phyloP scores from a whole-genome alignment of 2,888 invertebrate genomes.

The Netelia melanura region DNA sequence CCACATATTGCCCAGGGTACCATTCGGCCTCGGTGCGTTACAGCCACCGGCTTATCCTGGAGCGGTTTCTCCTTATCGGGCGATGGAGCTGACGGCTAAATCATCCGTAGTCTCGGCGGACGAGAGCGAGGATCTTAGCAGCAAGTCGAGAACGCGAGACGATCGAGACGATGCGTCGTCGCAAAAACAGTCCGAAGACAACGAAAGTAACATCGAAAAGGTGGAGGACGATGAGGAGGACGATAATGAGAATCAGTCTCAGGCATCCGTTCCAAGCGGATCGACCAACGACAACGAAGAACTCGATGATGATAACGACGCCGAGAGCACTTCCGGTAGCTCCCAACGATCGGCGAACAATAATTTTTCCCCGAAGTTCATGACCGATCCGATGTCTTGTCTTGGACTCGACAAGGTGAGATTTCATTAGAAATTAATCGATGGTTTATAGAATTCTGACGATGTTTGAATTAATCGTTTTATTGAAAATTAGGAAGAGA shows the following conservation, averaged over 20 bases:
- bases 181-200: slow-evolving; percentile 71
- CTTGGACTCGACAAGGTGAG: slow-evolving; percentile 81
- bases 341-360: slow-evolving; percentile 80
- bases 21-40: slow-evolving; percentile 80
- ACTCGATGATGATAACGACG: slow-evolving; percentile 79
- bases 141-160: slow-evolving; percentile 60
- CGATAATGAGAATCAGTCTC: slow-evolving; percentile 77
- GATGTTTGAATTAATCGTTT: neutral
- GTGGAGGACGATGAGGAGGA: slow-evolving; percentile 70
- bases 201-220: slow-evolving; percentile 80
- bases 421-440: neutral
- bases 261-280: slow-evolving; percentile 74
- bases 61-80: slow-evolving; percentile 76
- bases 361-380: slow-evolving; percentile 77
- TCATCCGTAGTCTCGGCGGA: slow-evolving; percentile 57
- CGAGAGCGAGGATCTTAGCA: slow-evolving; percentile 61
- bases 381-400: slow-evolving; percentile 79
- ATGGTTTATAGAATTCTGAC: neutral
- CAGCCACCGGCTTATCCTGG: slow-evolving; percentile 74
- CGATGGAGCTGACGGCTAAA: slow-evolving; percentile 80
- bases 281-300: slow-evolving; percentile 80
- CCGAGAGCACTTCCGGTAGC: slow-evolving; percentile 78
- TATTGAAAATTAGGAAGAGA: slow-evolving; percentile 76
- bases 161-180: slow-evolving; percentile 6
- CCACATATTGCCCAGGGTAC: slow-evolving; percentile 78